A percentile compares a stretch with the other conserved stretches of the same genome.
Conservation (phyloP, 1,140 invertebrate genomes). For the Saccostrea glomerata region DNA sequence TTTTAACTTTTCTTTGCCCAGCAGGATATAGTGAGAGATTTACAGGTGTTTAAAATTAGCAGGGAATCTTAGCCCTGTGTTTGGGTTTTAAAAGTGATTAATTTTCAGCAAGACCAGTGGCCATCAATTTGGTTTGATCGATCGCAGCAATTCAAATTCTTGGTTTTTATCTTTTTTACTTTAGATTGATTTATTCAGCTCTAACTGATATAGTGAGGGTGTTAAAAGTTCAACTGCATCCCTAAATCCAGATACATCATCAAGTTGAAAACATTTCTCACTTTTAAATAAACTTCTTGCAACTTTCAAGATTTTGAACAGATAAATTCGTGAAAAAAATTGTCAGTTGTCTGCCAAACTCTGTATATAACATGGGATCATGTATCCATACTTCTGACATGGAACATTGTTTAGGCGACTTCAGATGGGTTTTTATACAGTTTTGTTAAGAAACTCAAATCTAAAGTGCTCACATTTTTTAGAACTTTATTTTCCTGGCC, state of each 20-base stretch:
- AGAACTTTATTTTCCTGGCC: neutral
- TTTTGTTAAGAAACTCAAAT: neutral
- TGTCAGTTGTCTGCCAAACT: slow-evolving; percentile 21
- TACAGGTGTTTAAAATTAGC: slow-evolving; percentile 36
- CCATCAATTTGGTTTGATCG: slow-evolving; percentile 27
- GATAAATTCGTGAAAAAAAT: slow-evolving; percentile 29
- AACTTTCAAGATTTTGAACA: slow-evolving; percentile 32
- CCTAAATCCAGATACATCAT: slow-evolving; percentile 16
- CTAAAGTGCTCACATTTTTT: neutral
- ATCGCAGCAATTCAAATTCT: slow-evolving; percentile 34
- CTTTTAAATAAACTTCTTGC: slow-evolving; percentile 37
- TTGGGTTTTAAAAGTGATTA: slow-evolving; percentile 21
- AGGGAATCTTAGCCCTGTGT: neutral
- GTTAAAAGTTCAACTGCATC: slow-evolving; percentile 35
- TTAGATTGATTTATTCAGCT: slow-evolving; percentile 31
- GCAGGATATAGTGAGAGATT: neutral
- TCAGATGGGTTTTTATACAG: neutral
- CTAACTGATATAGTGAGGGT: slow-evolving; percentile 27
- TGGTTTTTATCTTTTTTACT: slow-evolving; percentile 29
- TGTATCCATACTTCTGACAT: neutral
- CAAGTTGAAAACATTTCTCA: slow-evolving; percentile 31
- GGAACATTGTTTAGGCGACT: neutral
- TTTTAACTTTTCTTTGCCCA: neutral
- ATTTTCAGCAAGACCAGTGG: slow-evolving; percentile 16
- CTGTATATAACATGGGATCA: neutral